Conservation (phyloP, 2,797 vertebrate species). For the Peromyscus nudipes region DNA sequence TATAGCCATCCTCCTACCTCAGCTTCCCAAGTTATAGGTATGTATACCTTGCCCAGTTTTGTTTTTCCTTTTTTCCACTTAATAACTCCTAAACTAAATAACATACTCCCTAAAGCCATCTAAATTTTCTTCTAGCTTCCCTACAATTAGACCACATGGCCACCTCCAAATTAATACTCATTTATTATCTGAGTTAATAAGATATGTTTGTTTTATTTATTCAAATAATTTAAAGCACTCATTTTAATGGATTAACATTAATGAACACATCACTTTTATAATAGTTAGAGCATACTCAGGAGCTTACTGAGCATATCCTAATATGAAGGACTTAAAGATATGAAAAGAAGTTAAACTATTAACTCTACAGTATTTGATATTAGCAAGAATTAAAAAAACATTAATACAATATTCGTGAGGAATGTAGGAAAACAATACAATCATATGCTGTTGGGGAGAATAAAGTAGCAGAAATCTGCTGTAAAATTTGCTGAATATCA, state of each 20-base stretch:
- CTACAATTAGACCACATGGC: background rate
- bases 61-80: background rate
- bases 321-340: slow-evolving; percentile 7
- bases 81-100: background rate
- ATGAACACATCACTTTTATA: background rate
- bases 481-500: background rate
- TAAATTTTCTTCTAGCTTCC: background rate
- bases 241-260: slow-evolving; percentile 6
- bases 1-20: background rate
- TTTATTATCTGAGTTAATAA: slow-evolving; percentile 25
- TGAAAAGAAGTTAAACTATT: background rate
- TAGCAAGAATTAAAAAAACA: slow-evolving; percentile 19
- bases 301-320: background rate
- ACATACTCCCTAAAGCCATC: background rate
- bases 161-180: slow-evolving; percentile 8
- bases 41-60: background rate
- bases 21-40: background rate
- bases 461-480: background rate
- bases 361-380: background rate
- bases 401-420: background rate
- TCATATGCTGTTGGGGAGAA: background rate
- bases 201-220: background rate
- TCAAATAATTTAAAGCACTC: background rate
- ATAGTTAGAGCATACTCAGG: background rate
- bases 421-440: background rate